Base-by-base conservation (phyloP, 30 jellyfish, hydroid and myxozoan genomes). In the Cassiopea andromeda region DNA sequence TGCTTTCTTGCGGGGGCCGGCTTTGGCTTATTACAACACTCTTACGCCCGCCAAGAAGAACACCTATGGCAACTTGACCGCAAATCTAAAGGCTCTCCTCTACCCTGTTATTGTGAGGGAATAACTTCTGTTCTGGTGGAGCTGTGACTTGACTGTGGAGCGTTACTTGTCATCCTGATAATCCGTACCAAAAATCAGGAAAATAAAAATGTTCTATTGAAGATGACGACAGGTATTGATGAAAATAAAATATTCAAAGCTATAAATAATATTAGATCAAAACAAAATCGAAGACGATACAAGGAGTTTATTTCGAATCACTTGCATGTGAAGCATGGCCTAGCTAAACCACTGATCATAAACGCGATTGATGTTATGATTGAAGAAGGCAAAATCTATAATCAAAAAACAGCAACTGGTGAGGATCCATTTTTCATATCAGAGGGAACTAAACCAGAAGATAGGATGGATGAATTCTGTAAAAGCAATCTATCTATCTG, bases 311-410 rank as follows among this genome's bases (percentile, higher is more conserved):
- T 74, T 16, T 74, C 83, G 17, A 74, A 74, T 46, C 8, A 18
- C 83, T 7, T 74, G 27, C 83, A 13, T 16, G 60, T 46, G 83
- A 74, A 48, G 83, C 58, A 46, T 74, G 83, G 66, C 66, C 83
- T 74, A 74, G 66, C n/a, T 10, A 74, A 17, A 66, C 15, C 61
- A 15, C 15, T 17, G 8, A 74, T 66, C 17, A 15, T 74, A 8
- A 54, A 74, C 17, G 15, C 83, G 43, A 74, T 1, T 48, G 83
- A 74, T 46, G 48, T 4, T 74, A 74, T 74, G 83, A 9, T 74
- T 15, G 83, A 38, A 27, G 83, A 44, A 18, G 83, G 83, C 14
- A 74, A 74, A 74, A 74, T 74, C 8, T 74, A 74, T 46, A 74
- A 27, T 48, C 58, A 74, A 46, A 74, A 74, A 46, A 74, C 83